Percentiles rank a stretch among this genome's conserved stretches.
Evolutionary conservation across 1,140 invertebrate genomes (phyloP).

Genomic region (Zaprionus camerounensis): DNA sequence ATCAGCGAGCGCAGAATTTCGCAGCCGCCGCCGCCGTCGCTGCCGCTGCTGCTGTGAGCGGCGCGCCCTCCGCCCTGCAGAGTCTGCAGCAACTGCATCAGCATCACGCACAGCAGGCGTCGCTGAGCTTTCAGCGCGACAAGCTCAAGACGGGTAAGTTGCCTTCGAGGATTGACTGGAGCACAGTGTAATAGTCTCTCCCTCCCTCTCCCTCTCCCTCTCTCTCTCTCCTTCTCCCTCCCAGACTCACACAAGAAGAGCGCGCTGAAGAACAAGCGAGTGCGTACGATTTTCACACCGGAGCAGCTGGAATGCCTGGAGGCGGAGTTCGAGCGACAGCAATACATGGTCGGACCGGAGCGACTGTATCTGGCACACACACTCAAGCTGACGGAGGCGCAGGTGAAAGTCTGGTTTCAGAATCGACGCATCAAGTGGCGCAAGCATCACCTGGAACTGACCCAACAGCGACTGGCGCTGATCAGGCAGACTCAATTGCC

Average conservation of each 20-base stretch:
- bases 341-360: slow-evolving; percentile 97
- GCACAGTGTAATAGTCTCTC: neutral
- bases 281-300: slow-evolving; percentile 97
- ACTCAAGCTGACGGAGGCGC: slow-evolving; percentile 95
- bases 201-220: neutral
- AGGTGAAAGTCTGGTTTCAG: slow-evolving; percentile 99
- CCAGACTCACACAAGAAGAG: slow-evolving; percentile 76
- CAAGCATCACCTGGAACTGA: slow-evolving; percentile 95
- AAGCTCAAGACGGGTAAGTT: slow-evolving; percentile 78
- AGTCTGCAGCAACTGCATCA: slow-evolving; percentile 83
- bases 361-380: slow-evolving; percentile 94
- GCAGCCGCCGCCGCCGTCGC: slow-evolving; percentile 67
- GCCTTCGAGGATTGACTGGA: neutral
- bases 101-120: slow-evolving; percentile 81
- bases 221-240: neutral
- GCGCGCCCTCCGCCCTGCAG: slow-evolving; percentile 75
- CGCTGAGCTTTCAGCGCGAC: slow-evolving; percentile 73
- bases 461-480: slow-evolving; percentile 93
- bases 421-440: slow-evolving; percentile 98
- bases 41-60: slow-evolving; percentile 55
- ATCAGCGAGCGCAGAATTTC: slow-evolving; percentile 52
- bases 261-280: slow-evolving; percentile 88
- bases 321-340: slow-evolving; percentile 95
- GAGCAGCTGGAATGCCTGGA: slow-evolving; percentile 96
- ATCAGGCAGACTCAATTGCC: slow-evolving; percentile 87